These are phyloP conservation scores for Circaetus cinerascens DNA, from an alignment of 2,113 vertebrate genomes.

Conservation along the genomic window DNA sequence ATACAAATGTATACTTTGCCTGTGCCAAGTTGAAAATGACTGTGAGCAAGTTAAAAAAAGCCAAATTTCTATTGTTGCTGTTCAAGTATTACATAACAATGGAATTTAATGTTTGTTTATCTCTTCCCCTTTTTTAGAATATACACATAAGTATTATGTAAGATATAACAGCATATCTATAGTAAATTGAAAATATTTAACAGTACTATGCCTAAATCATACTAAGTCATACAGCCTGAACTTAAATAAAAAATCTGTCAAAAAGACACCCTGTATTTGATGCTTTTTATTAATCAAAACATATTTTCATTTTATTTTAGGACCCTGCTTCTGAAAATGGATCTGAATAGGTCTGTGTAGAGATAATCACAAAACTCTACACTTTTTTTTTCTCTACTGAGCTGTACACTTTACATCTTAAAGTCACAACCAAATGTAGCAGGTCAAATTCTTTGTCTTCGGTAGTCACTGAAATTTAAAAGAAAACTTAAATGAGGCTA, in stretches of 20 bases:
- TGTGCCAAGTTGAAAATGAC: not conserved
- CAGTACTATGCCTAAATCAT: not conserved
- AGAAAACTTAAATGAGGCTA: not conserved
- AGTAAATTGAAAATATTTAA: not conserved
- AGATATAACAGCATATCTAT: not conserved
- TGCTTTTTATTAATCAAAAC: not conserved
- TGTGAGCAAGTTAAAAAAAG: accelerated
- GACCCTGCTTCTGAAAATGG: not conserved
- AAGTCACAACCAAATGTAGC: not conserved
- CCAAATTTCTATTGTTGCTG: not conserved
- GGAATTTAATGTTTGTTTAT: not conserved
- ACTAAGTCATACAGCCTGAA: not conserved
- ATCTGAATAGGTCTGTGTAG: not conserved
- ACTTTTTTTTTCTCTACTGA: not conserved
- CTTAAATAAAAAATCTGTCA: not conserved
- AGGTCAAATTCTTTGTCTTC: not conserved
- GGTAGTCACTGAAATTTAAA: not conserved
- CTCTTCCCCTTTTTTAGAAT: not conserved
- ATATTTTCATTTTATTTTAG: not conserved
- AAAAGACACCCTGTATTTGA: not conserved
- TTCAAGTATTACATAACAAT: not conserved
- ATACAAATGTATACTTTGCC: not conserved
- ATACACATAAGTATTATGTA: not conserved
- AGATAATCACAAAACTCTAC: not conserved
- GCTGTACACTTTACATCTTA: not conserved